Base-by-base conservation (phyloP, 2,888 invertebrate genomes). In the Blastobasis lacticolella region DNA sequence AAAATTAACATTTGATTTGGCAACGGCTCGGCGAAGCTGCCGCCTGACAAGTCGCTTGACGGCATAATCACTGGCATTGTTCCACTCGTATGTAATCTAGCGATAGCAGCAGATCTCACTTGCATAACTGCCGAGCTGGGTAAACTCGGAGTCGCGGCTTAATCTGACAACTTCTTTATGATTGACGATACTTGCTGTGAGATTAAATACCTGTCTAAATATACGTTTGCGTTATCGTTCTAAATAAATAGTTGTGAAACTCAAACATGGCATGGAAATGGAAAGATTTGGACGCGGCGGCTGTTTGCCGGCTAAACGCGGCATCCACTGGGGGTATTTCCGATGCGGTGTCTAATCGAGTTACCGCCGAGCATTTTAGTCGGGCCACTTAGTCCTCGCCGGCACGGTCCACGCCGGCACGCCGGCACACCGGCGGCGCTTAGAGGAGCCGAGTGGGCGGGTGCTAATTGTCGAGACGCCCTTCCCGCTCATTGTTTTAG, bases 401-500 rank as follows among this genome's bases (percentile, higher is more conserved):
- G 67, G 62, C 68, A 62, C 62, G 70, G 78, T 67, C 63, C 59
- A 64, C 58, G 61, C 59, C 57, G 67, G 62, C 68, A 62, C 62
- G 70, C 23, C 71, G 78, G 81, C 76, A 62, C n/a, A 3, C 23
- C 23, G 71, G 72, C 81, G 84, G 79, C 74, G 74, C 75, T 74
- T 78, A 71, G 77, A 78, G 71, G 78, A 75, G 75, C 71, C 70
- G 67, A 73, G 84, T 87, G 78, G 86, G 86, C 79, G 82, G 82
- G 76, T 77, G 85, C 80, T 87, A 88, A 88, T 88, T 88, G 78
- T 64, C 64, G 71, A 85, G 80, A 83, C 82, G 78, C 85, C 83
- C 81, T 83, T 80, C 75, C 78, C 80, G 86, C 82, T 87, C 81
- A 88, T 88, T 85, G 87, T 88, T 87, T 87, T 86, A 86, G 85